A percentile compares a stretch with the other conserved stretches of the same genome.
These are phyloP conservation scores for Osmerus eperlanus DNA, from an alignment of 2,113 vertebrate genomes.

Conservation along the genomic window DNA sequence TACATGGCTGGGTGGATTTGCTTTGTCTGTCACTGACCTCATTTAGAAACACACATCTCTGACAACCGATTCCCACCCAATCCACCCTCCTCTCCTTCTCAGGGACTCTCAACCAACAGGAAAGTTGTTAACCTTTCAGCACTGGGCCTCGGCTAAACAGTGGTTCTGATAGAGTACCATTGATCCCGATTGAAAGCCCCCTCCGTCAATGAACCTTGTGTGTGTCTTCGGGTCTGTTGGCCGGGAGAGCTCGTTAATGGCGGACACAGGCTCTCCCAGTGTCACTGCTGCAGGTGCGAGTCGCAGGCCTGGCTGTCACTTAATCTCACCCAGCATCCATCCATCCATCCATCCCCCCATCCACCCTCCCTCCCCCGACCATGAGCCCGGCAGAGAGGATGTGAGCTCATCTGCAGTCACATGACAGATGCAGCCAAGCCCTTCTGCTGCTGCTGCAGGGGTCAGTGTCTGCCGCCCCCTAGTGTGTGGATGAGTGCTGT, in stretches of 20 bases:
- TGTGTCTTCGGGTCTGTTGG: constrained; percentile 51
- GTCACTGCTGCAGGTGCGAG: constrained; percentile 48
- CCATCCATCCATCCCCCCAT: no score
- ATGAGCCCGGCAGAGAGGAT: background rate
- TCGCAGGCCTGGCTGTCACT: constrained; percentile 26
- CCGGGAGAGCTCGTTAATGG: constrained; percentile 22
- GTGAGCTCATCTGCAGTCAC: constrained; percentile 24
- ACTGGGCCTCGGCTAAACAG: constrained; percentile 17
- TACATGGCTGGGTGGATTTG: constrained; percentile 38
- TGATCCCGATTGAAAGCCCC: constrained; percentile 46
- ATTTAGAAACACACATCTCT: constrained; percentile 18
- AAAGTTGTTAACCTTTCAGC: constrained; percentile 27
- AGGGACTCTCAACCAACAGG: constrained; percentile 16
- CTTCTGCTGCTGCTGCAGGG: constrained; percentile 31
- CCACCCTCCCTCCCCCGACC: constrained; percentile 3
- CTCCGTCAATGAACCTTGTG: constrained; percentile 61
- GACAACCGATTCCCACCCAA: constrained; percentile 26
- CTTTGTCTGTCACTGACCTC: constrained; percentile 38
- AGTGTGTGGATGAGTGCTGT: constrained; percentile 42
- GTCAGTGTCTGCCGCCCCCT: constrained; percentile 68
- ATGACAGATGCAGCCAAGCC: background rate
- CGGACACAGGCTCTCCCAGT: constrained; percentile 45
- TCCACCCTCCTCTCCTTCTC: constrained; percentile 16
- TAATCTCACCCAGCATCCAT: constrained; percentile 32
- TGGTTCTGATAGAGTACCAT: constrained; percentile 43